Base-by-base conservation (phyloP, 2,888 invertebrate species). In the Hirtodrosophila trivittata region DNA sequence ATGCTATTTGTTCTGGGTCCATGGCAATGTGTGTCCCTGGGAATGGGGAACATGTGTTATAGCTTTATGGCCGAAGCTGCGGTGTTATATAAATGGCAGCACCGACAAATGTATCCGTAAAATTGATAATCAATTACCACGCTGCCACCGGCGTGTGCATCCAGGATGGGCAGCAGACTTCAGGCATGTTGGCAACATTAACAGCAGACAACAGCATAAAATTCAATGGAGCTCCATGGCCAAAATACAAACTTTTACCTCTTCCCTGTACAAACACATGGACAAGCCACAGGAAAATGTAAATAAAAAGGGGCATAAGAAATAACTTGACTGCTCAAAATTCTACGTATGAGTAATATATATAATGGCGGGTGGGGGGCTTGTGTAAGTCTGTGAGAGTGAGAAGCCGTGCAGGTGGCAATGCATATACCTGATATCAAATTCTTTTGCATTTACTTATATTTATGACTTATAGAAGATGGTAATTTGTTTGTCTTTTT, bases 71-170 rank as follows among this genome's bases (percentile, higher is more conserved):
- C 62, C 52, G 38, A 67, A 6, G 12, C 37, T 62, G 70, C 28
- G 52, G 54, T 45, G 55, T 47, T 43, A 50, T 58, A 60, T 42
- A 58, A 70, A 66, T 60, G 52, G 64, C 39, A 66, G 55, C 38
- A 43, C 47, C 60, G 38, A 70, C 52, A 66, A 75, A 75, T 74
- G 75, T 77, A 77, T 60, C 82, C 76, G 73, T 67, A 66, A 80
- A 75, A 83, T 87, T 84, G 81, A 83, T 84, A 84, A 84, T 84
- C 84, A 87, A 87, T 84, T 84, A 77, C 75, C 63, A 55, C 62
- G 67, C 57, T n/a, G 51, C 45, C 25, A 35, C 28, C 21, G 35
- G 38, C 25, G 73, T 46, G 35, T 26, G 32, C 37, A 18, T 4
- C 25, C n/a, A 26, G 32, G 21, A 46, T 21, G 7, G 25, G 45